Evolutionary conservation across 92 coral and sea anemone species (phyloP).

Genomic region (Montipora capitata): DNA sequence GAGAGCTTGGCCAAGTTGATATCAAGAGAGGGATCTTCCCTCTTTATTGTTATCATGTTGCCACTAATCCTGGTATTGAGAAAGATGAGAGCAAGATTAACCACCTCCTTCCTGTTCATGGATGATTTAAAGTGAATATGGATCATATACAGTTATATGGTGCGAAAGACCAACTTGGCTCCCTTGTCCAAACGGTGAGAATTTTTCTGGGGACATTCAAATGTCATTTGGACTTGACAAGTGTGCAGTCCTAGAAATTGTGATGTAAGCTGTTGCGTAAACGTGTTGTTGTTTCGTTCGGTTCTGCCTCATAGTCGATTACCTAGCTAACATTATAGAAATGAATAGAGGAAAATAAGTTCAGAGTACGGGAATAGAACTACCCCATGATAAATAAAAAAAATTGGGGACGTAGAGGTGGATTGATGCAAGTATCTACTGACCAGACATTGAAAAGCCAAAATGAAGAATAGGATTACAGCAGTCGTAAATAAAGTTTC

Average conservation of each 20-base stretch:
- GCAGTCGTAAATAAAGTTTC: no score
- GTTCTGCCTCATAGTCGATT: no score
- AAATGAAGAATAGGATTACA: no score
- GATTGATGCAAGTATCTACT: not conserved
- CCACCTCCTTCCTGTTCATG: not conserved
- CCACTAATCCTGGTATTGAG: not conserved
- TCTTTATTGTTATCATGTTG: not conserved
- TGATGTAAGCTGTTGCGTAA: no score
- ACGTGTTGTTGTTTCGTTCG: no score
- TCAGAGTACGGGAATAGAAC: no score
- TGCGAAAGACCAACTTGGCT: not conserved
- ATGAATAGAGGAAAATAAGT: no score
- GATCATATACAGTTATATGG: not conserved
- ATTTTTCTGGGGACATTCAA: not conserved
- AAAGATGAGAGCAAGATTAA: not conserved
- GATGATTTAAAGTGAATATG: not conserved
- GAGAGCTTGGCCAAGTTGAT: not conserved
- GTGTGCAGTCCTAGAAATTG: not conserved
- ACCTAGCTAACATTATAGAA: no score
- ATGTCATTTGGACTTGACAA: not conserved
- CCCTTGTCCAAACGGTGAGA: not conserved
- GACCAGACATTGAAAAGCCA: not conserved
- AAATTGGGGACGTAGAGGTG: not conserved
- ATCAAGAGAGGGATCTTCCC: conserved; percentile 9
- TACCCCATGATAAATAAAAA: not conserved